A percentile compares a stretch with the other conserved stretches of the same genome.
Conservation (phyloP, 1,140 invertebrate genomes). For the Orchesella cincta region DNA sequence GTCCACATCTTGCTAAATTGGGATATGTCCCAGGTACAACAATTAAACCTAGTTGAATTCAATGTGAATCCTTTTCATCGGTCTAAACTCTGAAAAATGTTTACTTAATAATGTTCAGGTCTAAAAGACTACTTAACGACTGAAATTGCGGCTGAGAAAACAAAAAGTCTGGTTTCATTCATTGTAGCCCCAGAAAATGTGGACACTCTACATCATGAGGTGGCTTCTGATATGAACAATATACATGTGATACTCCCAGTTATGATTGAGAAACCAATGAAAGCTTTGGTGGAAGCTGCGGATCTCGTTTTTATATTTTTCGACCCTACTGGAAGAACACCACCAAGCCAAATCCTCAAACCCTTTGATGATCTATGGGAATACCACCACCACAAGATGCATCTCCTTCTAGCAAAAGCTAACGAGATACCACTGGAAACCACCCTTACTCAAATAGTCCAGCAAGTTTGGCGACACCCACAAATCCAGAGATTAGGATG, state of each 20-base stretch:
- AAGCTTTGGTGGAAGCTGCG: neutral
- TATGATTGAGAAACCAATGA: neutral
- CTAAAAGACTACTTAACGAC: constrained; percentile 6
- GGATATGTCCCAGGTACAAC: constrained; percentile 1
- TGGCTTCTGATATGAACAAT: neutral
- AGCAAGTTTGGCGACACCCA: neutral
- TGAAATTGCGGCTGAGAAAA: neutral
- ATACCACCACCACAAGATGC: neutral
- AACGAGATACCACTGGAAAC: neutral
- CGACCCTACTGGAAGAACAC: neutral
- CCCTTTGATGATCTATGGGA: neutral
- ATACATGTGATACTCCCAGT: neutral
- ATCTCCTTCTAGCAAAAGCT: neutral
- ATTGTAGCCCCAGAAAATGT: constrained; percentile 3
- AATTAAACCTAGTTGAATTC: neutral
- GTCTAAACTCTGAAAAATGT: too few relatives aligned
- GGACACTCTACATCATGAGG: neutral
- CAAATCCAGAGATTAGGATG: neutral
- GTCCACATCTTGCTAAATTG: constrained; percentile 1
- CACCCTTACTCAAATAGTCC: neutral
- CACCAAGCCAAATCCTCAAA: neutral
- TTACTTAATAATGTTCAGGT: neutral
- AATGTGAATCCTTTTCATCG: neutral
- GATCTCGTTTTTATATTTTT: constrained; percentile 16
- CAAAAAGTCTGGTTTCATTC: constrained; percentile 15